Base-by-base conservation (phyloP, 2,888 invertebrate species). In the Mesoligia furuncula region DNA sequence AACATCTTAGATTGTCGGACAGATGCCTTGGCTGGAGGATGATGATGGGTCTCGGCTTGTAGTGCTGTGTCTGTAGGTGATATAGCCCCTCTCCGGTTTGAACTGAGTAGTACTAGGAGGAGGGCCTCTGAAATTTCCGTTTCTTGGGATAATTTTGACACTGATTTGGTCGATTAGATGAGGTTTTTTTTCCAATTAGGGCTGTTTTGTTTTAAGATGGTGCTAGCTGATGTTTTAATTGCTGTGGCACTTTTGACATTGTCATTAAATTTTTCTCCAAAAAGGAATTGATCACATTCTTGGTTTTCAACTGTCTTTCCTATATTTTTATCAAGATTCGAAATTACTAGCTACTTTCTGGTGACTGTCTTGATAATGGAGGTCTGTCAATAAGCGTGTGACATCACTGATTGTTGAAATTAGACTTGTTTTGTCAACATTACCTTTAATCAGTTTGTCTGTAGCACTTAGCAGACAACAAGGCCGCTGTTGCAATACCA, bases 1-100 rank as follows among this genome's bases (percentile, higher is more conserved):
- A 31, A 31, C 31, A 31, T 69, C 20, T 70, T 9, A n/a, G 36
- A 36, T 13, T 68, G 54, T 69, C 54, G 17, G 17, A 57, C 69
- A 69, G 54, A n/a, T 0, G 39, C 17, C 13, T 59, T 42, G 59
- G 70, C 20, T n/a, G n/a, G 70, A 57, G 42, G 70, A 59, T 20
- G 42, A 15, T 71, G 71, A 15, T 61, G 71, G 61, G 54, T 68
- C 36, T 68, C 36, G 36, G 68, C 54, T 67, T 67, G 67, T 51
- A 67, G 8, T 51, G 66, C 20, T 67, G 48, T 36, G n/a, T n/a
- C 42, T 71, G 71, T 8, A 61, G 59, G 20, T 45, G 59, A 71
- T 61, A 71, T 61, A 11, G 31, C 8, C 51, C 17, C 70, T 31
- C 59, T 45, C 59, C n/a, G n/a, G 54, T 68, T 54, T 68, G 68